Evolutionary conservation across 2,888 invertebrate species (phyloP), one percentile per base, ranked within the genome.

Genomic region (Odontocerum albicorne): DNA sequence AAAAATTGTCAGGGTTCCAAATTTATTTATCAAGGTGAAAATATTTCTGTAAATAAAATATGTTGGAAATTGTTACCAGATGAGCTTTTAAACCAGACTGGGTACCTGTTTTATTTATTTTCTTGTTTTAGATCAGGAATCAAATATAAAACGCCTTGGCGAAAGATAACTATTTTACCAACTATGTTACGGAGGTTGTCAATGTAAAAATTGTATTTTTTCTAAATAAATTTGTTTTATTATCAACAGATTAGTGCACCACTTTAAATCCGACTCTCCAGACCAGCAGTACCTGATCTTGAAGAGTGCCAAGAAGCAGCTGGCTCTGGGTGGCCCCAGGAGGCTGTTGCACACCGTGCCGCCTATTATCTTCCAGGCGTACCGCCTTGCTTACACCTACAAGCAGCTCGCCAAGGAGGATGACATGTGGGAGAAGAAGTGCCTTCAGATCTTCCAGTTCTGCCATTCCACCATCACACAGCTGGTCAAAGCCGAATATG

Each of bases 351-450:
- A 90, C 72, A 93, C 95, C 0, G 81, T 99, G 64, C 98, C 99
- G 15, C 94, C 98, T 0, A 81, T 99, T 22, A 85, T 98, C 47
- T 97, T 98, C 74, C 90, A 94, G 70, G 94, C 96, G 0, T 97
- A 92, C 70, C 84, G 89, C 47, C 77, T 98, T 39, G 92, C 96
- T 0, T 89, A 87, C 69, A 85, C 86, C 49, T 97, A 95, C 67
- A 87, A 87, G 68, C 81, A 83, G 10, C 77, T 88, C 12, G 81
- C 84, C 56, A 85, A 89, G 7, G 84, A 92, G 80, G 97, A 98
- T 70, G 92, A 92, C 49, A 92, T 95, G 79, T 99, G 98, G 97
- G 93, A 96, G 72, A 96, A 95, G 72, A 98, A 99, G 70, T 95
- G 97, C 66, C 91, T 92, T 70, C 98, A 97, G 74, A 96, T 99